Evolutionary conservation across 2,888 invertebrate species (phyloP), one percentile per base, ranked within the genome.

Genomic region (Nomada lathburiana): DNA sequence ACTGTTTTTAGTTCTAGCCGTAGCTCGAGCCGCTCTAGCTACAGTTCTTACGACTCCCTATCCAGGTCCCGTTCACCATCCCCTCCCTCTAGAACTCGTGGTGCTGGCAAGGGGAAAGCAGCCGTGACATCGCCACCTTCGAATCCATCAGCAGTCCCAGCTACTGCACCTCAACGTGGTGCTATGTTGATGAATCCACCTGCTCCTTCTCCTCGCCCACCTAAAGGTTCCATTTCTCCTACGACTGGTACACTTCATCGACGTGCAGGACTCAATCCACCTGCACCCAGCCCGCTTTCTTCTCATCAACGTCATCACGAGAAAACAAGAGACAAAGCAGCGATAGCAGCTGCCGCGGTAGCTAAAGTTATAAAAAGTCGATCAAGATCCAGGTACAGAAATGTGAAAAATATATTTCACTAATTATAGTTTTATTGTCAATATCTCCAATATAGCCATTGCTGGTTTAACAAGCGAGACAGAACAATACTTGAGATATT

Each of bases 141-240:
- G 78, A 90, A 90, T 88, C 91, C 92, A 88, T 89, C 92, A 69
- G 85, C 89, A 67, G 80, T 86, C 59, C 83, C 86, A 74, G 65
- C 89, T 79, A 95, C 96, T 80, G 94, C 96, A 59, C 95, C 95
- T 44, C 96, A 96, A 89, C 95, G 96, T 65, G 96, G 96, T 47
- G 92, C 92, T 7, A 96, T 96, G 77, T 94, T 96, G 81, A 97
- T 97, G 97, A 97, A 97, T 94, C 97, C 97, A 82, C 97, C 96
- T 20, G 96, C 97, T 84, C 97, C 97, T 79, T 95, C 95, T 83
- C 94, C 94, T 20, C 92, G 94, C 5, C 95, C 95, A 52, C 94
- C 95, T 9, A 93, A 93, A 83, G 93, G 92, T 20, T 92, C 90
- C 50, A 92, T 92, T n/a, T 94, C 94, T 9, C 93, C 94, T 10